Evolutionary conservation across 2,888 invertebrate genomes (phyloP).

Genomic region (Kryphioiulus occultus): DNA sequence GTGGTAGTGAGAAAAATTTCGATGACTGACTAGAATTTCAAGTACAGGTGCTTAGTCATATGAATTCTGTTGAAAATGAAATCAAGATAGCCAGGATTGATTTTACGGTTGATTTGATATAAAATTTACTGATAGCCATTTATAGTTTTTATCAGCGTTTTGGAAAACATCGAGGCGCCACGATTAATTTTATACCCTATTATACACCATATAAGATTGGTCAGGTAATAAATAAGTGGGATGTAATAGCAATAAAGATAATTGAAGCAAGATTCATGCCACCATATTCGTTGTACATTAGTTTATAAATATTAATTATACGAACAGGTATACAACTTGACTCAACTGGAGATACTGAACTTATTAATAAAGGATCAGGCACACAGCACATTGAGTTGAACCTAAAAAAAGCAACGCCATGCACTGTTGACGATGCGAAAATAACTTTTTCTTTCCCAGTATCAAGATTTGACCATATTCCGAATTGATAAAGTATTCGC

Average conservation of each 20-base stretch:
- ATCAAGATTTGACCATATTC: too few relatives aligned
- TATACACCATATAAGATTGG: conserved; percentile 7
- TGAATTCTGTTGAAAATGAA: not conserved
- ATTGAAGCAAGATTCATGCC: not conserved
- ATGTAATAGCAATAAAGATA: conserved; percentile 18
- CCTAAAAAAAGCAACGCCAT: not conserved
- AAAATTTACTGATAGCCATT: not conserved
- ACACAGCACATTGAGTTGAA: not conserved
- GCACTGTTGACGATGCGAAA: too few relatives aligned
- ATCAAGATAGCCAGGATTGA: conserved; percentile 3
- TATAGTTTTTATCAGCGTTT: not conserved
- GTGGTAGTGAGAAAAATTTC: not conserved
- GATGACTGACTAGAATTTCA: not conserved
- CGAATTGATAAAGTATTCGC: too few relatives aligned
- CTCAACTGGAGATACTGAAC: not conserved
- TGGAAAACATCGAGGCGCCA: not conserved
- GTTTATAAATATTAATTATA: not conserved
- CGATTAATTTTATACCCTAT: not conserved
- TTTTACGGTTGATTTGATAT: not conserved
- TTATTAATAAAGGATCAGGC: not conserved
- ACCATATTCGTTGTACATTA: not conserved
- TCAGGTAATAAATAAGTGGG: not conserved
- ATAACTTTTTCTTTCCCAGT: too few relatives aligned
- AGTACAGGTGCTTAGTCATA: not conserved
- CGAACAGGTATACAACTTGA: not conserved